Evolutionary conservation across 2,797 vertebrate genomes (phyloP).

Genomic region (Urocyon cinereoargenteus): DNA sequence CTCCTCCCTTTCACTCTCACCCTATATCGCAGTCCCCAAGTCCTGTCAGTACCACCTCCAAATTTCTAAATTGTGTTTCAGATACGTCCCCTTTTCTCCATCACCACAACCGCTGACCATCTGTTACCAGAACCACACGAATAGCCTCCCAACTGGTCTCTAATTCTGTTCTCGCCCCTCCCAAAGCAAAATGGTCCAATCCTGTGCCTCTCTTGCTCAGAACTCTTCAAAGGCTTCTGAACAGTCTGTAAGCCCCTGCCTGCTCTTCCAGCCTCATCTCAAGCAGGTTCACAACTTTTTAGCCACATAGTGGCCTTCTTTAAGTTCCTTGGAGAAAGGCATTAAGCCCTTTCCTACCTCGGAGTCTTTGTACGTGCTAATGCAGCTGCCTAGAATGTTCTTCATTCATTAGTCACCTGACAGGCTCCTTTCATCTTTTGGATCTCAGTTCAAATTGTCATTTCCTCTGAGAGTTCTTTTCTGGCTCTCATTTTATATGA

Average conservation of each 20-base stretch:
- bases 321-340: background rate
- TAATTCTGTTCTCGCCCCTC: conserved; percentile 43
- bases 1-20: background rate
- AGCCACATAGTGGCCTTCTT: background rate
- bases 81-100: background rate
- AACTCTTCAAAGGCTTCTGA: conserved; percentile 3
- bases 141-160: conserved; percentile 10
- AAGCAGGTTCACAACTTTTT: background rate
- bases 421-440: background rate
- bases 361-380: background rate
- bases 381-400: background rate
- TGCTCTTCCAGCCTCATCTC: background rate
- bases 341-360: background rate
- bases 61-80: conserved; percentile 1
- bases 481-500: conserved; percentile 1
- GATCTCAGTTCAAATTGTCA: background rate
- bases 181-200: background rate
- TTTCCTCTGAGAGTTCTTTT: background rate
- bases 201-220: background rate
- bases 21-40: background rate
- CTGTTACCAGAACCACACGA: background rate
- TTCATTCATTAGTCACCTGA: background rate
- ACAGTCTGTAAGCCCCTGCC: background rate
- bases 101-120: background rate
- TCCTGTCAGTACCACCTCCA: background rate